Base-by-base conservation (phyloP, 2,888 invertebrate species). In the Euplagia quadripunctaria region DNA sequence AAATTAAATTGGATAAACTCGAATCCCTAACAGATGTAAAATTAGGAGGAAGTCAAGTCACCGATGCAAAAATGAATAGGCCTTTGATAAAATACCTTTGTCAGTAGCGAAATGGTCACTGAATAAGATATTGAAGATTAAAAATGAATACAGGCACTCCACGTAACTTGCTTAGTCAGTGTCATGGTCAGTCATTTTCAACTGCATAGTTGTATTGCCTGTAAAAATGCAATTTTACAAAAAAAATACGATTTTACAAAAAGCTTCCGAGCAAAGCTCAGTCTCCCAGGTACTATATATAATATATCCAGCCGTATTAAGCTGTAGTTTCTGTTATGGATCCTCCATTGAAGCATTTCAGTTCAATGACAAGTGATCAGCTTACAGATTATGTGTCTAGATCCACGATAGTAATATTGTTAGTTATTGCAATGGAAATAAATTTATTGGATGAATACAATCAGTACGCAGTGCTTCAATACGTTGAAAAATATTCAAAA, bases 31-130 rank as follows among this genome's bases (percentile, higher is more conserved):
- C 90, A 86, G 88, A 88, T 86, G 85, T 88, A 81, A 89, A 90
- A 89, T 90, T 88, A 89, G 85, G 76, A 85, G 75, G 76, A 85
- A 76, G 81, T 87, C 82, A 87, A 87, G 85, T 87, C 83, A 82
- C 83, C 82, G 81, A 84, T 85, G 89, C 84, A 92, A 93, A 92
- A 91, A 91, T 90, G 88, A 90, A 93, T 90, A 87, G 87, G 83
- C 82, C 80, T 83, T 85, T 89, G 88, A 88, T 87, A 87, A 84
- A 85, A 82, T 77, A 82, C 83, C 86, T 88, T 91, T 91, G 87
- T 89, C 80, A 80, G 74, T 71, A 64, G 58, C 71, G 70, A 80
- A 77, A 72, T 72, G 64, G 55, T 70, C 73, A 82, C 75, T 66
- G 63, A 72, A 81, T 72, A 79, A 73, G 76, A 79, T 74, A 76